phyloP scores from a whole-genome alignment of 2,888 invertebrate genomes.

The Oxyteleia sp. region DNA sequence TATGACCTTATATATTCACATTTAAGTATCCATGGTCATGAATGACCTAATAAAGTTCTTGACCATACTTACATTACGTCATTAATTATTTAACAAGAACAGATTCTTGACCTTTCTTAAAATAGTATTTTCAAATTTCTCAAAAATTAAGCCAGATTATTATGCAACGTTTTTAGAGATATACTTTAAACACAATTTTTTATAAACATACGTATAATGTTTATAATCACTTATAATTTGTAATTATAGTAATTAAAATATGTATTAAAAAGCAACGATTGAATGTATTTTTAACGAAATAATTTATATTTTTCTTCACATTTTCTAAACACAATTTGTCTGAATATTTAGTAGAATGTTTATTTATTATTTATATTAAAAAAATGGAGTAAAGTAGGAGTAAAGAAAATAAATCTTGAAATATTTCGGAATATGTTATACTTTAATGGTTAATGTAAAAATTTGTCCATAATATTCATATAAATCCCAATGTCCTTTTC shows the following conservation, averaged over 20 bases:
- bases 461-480: constrained; percentile 45
- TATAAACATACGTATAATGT: no score
- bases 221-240: no score
- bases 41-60: constrained; percentile 25
- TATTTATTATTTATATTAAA: no score
- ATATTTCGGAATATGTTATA: constrained; percentile 22
- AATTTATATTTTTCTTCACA: no score
- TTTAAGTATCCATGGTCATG: constrained; percentile 16
- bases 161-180: neutral
- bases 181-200: no score
- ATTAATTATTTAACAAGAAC: neutral
- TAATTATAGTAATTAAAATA: no score
- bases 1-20: constrained; percentile 24
- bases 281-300: no score
- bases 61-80: constrained; percentile 8
- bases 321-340: no score
- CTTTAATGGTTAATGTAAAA: constrained; percentile 52
- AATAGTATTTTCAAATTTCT: neutral
- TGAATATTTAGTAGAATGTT: no score
- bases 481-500: constrained; percentile 51
- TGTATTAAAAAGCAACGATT: no score
- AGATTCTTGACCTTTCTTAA: neutral
- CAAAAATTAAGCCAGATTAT: no score
- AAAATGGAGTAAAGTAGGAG: no score
- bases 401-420: neutral